These are phyloP conservation scores for Sabellastarte sp. DNA, from an alignment of 2,888 invertebrate species.

Conservation along the genomic window DNA sequence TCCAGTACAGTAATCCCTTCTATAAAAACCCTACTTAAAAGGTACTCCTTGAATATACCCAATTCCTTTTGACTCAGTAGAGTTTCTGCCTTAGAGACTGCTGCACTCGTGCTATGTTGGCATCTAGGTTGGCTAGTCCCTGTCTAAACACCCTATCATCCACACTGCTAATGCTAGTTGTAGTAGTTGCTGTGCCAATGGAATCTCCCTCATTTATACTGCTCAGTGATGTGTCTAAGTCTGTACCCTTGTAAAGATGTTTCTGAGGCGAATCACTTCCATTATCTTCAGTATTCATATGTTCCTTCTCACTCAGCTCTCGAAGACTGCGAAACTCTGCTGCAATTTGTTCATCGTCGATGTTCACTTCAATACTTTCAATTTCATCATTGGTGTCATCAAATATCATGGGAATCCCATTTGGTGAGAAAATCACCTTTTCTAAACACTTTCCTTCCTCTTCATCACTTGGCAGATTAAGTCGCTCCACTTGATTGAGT, in stretches of 20 bases:
- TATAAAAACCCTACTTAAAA: too few relatives aligned
- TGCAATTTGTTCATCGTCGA: too few relatives aligned
- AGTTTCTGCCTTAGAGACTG: slow-evolving; percentile 36
- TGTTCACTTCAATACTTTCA: background rate
- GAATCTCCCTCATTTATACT: slow-evolving; percentile 31
- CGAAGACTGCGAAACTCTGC: too few relatives aligned
- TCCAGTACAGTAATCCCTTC: too few relatives aligned
- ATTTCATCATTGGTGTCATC: background rate
- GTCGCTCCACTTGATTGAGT: too few relatives aligned
- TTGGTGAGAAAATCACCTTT: background rate
- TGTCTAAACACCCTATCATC: slow-evolving; percentile 44
- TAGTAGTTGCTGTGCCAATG: slow-evolving; percentile 2
- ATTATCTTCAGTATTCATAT: too few relatives aligned
- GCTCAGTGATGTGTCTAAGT: slow-evolving; percentile 42
- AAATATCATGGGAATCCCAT: background rate
- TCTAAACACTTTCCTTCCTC: background rate
- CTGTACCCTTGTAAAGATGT: slow-evolving; percentile 14
- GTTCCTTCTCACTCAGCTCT: too few relatives aligned
- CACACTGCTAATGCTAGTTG: slow-evolving; percentile 26
- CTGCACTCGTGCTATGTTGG: slow-evolving; percentile 46
- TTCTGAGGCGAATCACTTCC: background rate
- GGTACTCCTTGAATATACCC: too few relatives aligned
- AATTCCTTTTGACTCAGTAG: too few relatives aligned
- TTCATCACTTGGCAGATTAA: background rate
- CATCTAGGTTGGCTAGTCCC: slow-evolving; percentile 48